Evolutionary conservation across 1,140 invertebrate species (phyloP), one percentile per base, ranked within the genome.

Genomic region (Ctenoplectra terminalis): DNA sequence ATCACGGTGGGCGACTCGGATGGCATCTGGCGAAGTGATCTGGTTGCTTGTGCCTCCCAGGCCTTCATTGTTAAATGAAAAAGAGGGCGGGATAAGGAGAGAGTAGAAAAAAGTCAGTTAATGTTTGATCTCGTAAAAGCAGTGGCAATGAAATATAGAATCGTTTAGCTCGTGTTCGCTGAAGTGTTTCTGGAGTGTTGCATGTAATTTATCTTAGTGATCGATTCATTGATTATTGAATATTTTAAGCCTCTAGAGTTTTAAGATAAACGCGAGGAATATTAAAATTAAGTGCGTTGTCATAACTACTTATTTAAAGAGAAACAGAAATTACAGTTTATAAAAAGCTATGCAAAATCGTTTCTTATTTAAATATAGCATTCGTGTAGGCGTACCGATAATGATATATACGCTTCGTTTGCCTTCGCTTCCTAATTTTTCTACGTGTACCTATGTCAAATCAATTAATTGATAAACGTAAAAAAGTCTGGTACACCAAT

Each of bases 1-100:
- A 91, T 91, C 90, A 85, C 86, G 81, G 88, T 90, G 89, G 90
- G 88, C 90, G 90, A 90, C 74, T 87, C 88, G 64, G 86, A 74
- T 70, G 86, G 84, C 90, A 90, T 90, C 89, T 90, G 88, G 85
- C 81, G 76, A 88, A 80, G 77, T 82, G 84, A 88, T 90, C 88
- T 89, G 88, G 81, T 75, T 72, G 79, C 83, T 82, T 72, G 79
- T 34, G 76, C 48, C 70, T 86, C 56, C 69, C 85, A 86, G 84
- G 71, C 84, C 67, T 73, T 50, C 66, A 78, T 85, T 87, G 69
- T 66, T 56, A n/a, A 69, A 43, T 13, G 73, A 67, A 34, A 67
- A 76, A 69, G 52, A 60, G 67, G 52, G 50, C 70, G 50, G 50
- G 54, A 54, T 15, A 52, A 48, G 34, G 20, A 34, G 63, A 17